Conservation (phyloP, 1,140 invertebrate genomes). For the Steinernema feltiae region DNA sequence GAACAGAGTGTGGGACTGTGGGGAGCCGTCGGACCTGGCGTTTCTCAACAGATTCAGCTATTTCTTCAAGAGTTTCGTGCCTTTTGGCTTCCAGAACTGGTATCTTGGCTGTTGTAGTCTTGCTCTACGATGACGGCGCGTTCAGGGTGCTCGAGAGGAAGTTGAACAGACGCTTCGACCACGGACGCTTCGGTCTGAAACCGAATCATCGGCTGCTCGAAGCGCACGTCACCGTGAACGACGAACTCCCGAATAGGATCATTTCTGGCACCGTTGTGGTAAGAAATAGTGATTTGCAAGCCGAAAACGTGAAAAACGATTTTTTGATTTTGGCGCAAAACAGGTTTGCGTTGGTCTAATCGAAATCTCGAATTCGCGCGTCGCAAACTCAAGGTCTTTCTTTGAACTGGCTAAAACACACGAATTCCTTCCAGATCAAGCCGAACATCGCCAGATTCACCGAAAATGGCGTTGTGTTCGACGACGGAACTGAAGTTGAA, state of each 20-base stretch:
- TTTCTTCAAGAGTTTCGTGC: slow-evolving; percentile 51
- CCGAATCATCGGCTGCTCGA: slow-evolving; percentile 58
- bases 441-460: slow-evolving; percentile 57
- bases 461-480: slow-evolving; percentile 56
- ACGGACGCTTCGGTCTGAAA: slow-evolving; percentile 59
- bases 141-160: slow-evolving; percentile 32
- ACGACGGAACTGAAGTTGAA: slow-evolving; percentile 49
- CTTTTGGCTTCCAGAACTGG: slow-evolving; percentile 53
- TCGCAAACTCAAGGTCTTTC: neutral
- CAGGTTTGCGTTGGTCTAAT: neutral
- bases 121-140: slow-evolving; percentile 42
- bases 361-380: no score
- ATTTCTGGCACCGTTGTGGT: slow-evolving; percentile 58
- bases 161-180: slow-evolving; percentile 59
- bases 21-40: slow-evolving; percentile 57
- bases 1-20: slow-evolving; percentile 56
- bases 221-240: slow-evolving; percentile 62
- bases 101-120: slow-evolving; percentile 51
- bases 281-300: neutral
- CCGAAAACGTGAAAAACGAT: neutral
- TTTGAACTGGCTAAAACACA: neutral
- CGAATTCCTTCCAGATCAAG: slow-evolving; percentile 45
- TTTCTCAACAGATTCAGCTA: slow-evolving; percentile 52
- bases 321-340: neutral
- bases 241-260: slow-evolving; percentile 62